These are phyloP conservation scores for Listronotus oregonensis DNA, from an alignment of 1,140 invertebrate genomes.

Conservation along the genomic window DNA sequence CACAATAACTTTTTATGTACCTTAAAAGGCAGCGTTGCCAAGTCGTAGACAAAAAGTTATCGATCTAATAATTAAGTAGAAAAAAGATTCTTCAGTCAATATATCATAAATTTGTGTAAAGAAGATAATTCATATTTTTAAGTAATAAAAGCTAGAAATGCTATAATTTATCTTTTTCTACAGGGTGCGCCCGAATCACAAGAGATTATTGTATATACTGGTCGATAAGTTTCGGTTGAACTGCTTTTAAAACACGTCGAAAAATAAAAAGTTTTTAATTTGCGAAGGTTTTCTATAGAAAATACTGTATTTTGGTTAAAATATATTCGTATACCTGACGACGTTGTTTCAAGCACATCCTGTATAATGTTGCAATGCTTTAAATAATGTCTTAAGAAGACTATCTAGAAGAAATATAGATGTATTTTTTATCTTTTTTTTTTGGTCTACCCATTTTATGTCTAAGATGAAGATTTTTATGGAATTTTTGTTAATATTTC, in stretches of 20 bases:
- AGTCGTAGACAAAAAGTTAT: constrained; percentile 5
- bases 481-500: too few relatives aligned
- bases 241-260: neutral
- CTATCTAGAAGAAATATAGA: constrained; percentile 6
- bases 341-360: constrained; percentile 11
- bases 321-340: neutral
- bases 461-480: too few relatives aligned
- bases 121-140: constrained; percentile 22
- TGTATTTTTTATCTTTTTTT: neutral
- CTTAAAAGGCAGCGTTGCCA: neutral
- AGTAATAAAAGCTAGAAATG: constrained; percentile 29
- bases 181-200: constrained; percentile 14
- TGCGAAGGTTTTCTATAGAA: neutral
- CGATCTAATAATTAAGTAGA: constrained; percentile 12
- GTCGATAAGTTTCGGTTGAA: neutral
- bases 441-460: neutral
- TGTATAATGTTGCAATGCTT: constrained; percentile 15
- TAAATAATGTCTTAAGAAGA: constrained; percentile 6
- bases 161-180: constrained; percentile 5
- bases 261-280: neutral
- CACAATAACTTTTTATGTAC: constrained; percentile 1
- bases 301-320: neutral
- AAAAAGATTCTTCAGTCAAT: constrained; percentile 28
- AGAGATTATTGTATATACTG: neutral
- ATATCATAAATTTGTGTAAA: constrained; percentile 27